phyloP scores from a whole-genome alignment of 2,113 vertebrate genomes.

The Polypterus senegalus region DNA sequence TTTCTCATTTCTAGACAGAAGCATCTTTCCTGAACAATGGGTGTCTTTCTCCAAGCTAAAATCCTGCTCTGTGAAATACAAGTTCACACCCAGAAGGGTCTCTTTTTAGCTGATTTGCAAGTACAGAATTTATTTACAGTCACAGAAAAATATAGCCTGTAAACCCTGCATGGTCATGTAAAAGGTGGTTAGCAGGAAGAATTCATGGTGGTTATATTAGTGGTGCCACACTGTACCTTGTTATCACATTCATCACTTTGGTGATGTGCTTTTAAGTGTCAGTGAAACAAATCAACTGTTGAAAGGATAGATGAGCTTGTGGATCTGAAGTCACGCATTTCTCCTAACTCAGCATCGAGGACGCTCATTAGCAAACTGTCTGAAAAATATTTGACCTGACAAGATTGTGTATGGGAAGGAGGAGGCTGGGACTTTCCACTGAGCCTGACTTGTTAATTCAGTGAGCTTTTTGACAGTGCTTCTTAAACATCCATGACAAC shows the following conservation, averaged over 20 bases:
- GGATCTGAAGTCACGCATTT: slow-evolving; percentile 30
- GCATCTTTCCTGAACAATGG: too few relatives aligned
- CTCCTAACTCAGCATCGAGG: slow-evolving; percentile 22
- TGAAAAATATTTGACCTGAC: slow-evolving; percentile 15
- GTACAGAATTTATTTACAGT: neutral
- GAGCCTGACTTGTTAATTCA: neutral
- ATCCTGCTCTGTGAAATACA: too few relatives aligned
- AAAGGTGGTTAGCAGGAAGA: neutral
- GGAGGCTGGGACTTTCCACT: neutral
- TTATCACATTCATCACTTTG: neutral
- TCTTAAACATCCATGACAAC: too few relatives aligned
- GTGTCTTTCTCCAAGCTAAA: too few relatives aligned
- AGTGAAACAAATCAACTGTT: slow-evolving; percentile 2
- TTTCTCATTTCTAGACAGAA: too few relatives aligned
- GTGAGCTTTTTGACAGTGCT: too few relatives aligned
- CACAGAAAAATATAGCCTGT: neutral
- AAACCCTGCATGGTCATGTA: neutral
- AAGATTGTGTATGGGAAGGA: slow-evolving; percentile 3
- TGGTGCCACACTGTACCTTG: neutral
- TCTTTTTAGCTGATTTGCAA: too few relatives aligned
- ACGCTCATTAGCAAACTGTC: slow-evolving; percentile 28
- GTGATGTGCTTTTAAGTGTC: neutral
- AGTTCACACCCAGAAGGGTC: too few relatives aligned
- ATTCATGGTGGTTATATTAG: neutral
- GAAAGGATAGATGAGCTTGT: slow-evolving; percentile 11